These are phyloP conservation scores for Bubo bubo DNA, from an alignment of 2,113 vertebrate genomes.

Conservation along the genomic window DNA sequence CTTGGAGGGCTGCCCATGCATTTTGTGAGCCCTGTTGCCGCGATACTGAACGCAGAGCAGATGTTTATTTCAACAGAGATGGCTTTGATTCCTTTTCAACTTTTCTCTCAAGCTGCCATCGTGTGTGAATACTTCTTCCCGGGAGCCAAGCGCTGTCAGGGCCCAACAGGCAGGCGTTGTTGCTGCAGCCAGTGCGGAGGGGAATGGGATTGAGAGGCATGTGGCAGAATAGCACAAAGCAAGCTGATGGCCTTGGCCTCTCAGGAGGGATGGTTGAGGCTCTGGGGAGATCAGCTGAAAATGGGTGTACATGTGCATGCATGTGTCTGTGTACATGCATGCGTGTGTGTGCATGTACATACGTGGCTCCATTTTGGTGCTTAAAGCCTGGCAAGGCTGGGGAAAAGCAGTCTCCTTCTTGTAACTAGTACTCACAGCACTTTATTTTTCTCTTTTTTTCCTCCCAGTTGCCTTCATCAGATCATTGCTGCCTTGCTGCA, in stretches of 20 bases:
- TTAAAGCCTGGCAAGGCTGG: background rate
- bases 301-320: background rate
- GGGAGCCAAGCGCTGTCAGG: background rate
- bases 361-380: background rate
- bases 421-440: background rate
- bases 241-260: background rate
- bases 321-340: accelerated
- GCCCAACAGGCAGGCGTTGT: background rate
- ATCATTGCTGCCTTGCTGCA: background rate
- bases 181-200: background rate
- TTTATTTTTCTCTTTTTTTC: background rate
- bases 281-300: background rate
- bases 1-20: slow-evolving; percentile 24
- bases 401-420: background rate
- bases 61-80: slow-evolving; percentile 67
- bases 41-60: slow-evolving; percentile 39
- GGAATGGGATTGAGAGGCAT: background rate
- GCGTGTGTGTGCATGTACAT: accelerated
- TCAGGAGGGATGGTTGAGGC: background rate
- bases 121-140: slow-evolving; percentile 34
- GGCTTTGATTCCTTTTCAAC: slow-evolving; percentile 54
- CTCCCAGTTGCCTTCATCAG: background rate
- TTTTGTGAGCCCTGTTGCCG: slow-evolving; percentile 52
- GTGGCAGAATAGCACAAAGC: background rate
- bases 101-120: slow-evolving; percentile 7